These are phyloP conservation scores for Channa maculata DNA, from an alignment of 2,113 vertebrate species.

Conservation along the genomic window DNA sequence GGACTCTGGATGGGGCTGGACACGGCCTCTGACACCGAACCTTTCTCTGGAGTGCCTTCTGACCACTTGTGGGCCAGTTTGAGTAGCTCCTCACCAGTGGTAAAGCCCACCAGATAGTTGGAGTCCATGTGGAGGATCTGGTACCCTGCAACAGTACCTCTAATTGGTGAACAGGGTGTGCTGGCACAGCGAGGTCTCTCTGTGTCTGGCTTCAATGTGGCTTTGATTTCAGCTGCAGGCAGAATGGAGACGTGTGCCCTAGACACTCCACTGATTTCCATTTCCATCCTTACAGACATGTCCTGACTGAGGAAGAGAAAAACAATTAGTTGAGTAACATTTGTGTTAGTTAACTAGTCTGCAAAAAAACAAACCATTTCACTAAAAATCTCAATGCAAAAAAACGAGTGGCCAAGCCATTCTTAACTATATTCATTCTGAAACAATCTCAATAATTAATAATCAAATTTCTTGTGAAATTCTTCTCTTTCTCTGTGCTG, in stretches of 20 bases:
- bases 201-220: constrained; percentile 82
- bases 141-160: constrained; percentile 90
- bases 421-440: neutral
- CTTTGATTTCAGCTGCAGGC: constrained; percentile 87
- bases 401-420: neutral
- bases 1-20: constrained; percentile 75
- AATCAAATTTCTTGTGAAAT: no score
- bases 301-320: constrained; percentile 56
- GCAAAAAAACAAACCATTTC: no score
- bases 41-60: constrained; percentile 80
- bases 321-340: neutral
- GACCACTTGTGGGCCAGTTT: constrained; percentile 92
- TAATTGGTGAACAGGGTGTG: constrained; percentile 94
- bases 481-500: no score
- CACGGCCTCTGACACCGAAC: constrained; percentile 73
- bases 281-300: constrained; percentile 90
- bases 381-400: no score
- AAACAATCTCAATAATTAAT: no score
- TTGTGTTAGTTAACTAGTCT: neutral
- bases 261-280: constrained; percentile 90
- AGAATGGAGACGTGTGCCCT: constrained; percentile 85
- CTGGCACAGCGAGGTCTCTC: constrained; percentile 95
- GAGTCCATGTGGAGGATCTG: constrained; percentile 98
- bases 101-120: constrained; percentile 95
- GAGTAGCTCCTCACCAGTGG: constrained; percentile 94